Conservation (phyloP, 2,113 vertebrate genomes). For the Cyphomyrus plagiostoma region DNA sequence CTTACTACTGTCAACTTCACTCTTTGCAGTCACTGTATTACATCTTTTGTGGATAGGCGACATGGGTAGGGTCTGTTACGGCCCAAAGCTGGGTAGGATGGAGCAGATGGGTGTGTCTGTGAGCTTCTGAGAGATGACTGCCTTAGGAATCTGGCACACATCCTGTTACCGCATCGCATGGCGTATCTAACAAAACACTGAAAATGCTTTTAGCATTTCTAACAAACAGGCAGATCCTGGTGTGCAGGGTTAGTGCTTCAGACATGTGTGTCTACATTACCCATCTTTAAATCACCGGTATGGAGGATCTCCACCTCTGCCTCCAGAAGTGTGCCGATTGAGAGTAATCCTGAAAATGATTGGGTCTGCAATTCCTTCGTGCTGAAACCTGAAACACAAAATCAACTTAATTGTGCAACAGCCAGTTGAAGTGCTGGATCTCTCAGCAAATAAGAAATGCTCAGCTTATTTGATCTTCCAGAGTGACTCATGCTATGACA, state of each 20-base stretch:
- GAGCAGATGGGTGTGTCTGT: neutral
- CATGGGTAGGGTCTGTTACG: neutral
- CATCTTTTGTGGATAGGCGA: too few species aligned
- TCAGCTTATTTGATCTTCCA: slow-evolving; percentile 3
- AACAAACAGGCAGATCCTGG: neutral
- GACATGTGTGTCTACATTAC: neutral
- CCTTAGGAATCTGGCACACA: neutral
- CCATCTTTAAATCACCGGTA: neutral
- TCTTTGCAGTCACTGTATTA: neutral
- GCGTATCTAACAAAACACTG: neutral
- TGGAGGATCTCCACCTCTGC: neutral
- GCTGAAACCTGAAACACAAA: neutral
- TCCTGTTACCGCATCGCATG: neutral
- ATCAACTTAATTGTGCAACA: neutral
- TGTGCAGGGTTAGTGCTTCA: neutral
- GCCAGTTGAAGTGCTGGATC: neutral
- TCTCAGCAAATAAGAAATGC: neutral
- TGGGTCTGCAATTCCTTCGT: neutral
- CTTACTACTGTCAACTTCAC: neutral
- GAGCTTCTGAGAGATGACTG: neutral
- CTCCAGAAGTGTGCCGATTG: neutral
- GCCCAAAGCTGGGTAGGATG: neutral
- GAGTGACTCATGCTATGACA: neutral
- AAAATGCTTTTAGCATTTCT: neutral
- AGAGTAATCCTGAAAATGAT: neutral